phyloP scores from a whole-genome alignment of 2,113 vertebrate genomes.

The Octodon degus region DNA sequence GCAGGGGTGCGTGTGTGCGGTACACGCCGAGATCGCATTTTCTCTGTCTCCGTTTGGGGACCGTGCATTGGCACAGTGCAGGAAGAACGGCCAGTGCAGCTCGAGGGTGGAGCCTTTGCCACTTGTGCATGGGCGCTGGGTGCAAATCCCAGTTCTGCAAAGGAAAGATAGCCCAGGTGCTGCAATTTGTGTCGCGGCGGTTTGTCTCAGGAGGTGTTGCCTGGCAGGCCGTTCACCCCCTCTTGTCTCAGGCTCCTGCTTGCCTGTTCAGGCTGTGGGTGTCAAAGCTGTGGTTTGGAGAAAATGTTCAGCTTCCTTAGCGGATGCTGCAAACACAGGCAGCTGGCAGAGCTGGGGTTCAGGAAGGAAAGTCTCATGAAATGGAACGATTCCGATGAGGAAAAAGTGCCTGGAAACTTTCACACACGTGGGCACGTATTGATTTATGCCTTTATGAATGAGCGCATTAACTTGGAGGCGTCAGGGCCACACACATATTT shows the following conservation, averaged over 20 bases:
- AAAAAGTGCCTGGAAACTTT: rapidly evolving
- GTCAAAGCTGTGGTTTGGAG: neutral
- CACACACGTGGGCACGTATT: neutral
- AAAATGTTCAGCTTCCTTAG: neutral
- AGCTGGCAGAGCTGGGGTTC: neutral
- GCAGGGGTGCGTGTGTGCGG: neutral
- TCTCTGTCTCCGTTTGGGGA: neutral
- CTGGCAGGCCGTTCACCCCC: neutral
- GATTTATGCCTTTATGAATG: neutral
- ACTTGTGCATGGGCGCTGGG: rapidly evolving
- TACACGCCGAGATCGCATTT: neutral
- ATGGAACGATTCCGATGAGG: neutral
- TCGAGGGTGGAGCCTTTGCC: neutral
- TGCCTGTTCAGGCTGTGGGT: neutral
- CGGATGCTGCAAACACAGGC: neutral
- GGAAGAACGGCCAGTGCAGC: neutral
- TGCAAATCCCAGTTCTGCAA: neutral
- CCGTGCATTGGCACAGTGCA: neutral
- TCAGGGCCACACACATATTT: too few species aligned
- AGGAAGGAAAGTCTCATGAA: neutral
- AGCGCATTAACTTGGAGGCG: too few species aligned
- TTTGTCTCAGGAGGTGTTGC: neutral
- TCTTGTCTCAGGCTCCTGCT: neutral
- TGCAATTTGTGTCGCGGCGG: neutral
- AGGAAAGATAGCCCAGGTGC: neutral